Evolutionary conservation across 1,140 invertebrate genomes (phyloP).

Genomic region (Mercenaria mercenaria): DNA sequence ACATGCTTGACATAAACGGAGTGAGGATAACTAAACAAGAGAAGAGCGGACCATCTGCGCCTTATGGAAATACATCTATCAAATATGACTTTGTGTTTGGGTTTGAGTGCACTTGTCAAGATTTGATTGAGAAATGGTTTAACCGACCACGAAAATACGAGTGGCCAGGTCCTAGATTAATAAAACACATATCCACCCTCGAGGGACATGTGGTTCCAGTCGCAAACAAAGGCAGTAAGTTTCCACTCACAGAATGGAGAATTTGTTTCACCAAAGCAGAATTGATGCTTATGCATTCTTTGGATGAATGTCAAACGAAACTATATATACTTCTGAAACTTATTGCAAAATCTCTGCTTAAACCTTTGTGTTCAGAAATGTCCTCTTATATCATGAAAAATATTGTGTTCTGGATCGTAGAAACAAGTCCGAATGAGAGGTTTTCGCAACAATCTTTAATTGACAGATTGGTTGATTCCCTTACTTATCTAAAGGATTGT

Average conservation of each 20-base stretch:
- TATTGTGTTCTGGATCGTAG: conserved; percentile 32
- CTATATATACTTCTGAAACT: conserved; percentile 44
- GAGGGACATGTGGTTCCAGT: conserved; percentile 4
- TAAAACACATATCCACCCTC: neutral
- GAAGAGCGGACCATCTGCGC: neutral
- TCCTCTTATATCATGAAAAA: conserved; percentile 55
- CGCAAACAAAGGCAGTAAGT: neutral
- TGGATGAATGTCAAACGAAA: conserved; percentile 32
- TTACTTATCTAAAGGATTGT: neutral
- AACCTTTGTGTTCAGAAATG: conserved; percentile 1
- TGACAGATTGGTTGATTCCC: neutral
- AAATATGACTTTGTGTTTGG: conserved; percentile 43
- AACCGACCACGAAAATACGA: neutral
- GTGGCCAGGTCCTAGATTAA: neutral
- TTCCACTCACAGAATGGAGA: conserved; percentile 40
- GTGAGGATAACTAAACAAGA: neutral
- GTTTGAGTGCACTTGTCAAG: neutral
- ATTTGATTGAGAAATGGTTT: conserved; percentile 12
- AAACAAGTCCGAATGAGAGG: neutral
- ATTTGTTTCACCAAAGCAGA: conserved; percentile 39
- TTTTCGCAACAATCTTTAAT: neutral
- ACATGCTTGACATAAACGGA: neutral
- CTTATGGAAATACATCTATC: neutral
- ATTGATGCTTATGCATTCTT: conserved; percentile 1
- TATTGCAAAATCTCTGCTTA: neutral